Base-by-base conservation (phyloP, 2,888 invertebrate genomes). In the Drosophila kuntzei region DNA sequence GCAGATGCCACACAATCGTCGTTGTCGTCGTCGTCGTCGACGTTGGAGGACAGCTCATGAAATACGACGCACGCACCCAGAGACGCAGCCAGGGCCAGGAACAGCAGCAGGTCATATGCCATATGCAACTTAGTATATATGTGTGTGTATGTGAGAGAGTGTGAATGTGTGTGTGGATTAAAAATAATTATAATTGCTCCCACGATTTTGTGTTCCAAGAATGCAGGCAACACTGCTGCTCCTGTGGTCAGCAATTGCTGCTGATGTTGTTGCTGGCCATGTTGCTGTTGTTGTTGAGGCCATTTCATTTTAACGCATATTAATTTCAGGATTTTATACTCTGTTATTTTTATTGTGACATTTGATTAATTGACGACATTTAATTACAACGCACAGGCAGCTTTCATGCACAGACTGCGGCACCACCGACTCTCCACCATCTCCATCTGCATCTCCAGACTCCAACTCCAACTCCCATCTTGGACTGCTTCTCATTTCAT, bases 291-390 rank as follows among this genome's bases (percentile, higher is more conserved):
- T 76, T 83, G 87, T 75, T 86, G 79, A 75, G 74, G 85, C 79
- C 80, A 85, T 87, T 89, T 84, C 80, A 85, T 90, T 87, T 90
- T 86, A 87, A 87, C 89, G 86, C 89, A 89, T 89, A 88, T 87
- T 87, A 88, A 87, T 87, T 87, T 87, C 87, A 86, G 89, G 89
- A 86, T 89, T 86, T 86, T 86, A 86, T 88, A 79, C 89, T 83
- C 76, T 87, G 80, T 85, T 86, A 85, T 81, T 90, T 86, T 82
- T 90, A 88, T 90, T 86, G 85, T 86, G 89, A 84, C 91, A 89
- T 92, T 92, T 92, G 91, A 92, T 92, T 92, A 92, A 92, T 92
- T 91, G 91, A 89, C 90, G 91, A 89, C 92, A 90, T 92, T 92
- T 92, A 92, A 91, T 91, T 92, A 92, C 91, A 91, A 78, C 79